Evolutionary conservation across 2,888 invertebrate genomes (phyloP).

Genomic region (Xylophagus ater): DNA sequence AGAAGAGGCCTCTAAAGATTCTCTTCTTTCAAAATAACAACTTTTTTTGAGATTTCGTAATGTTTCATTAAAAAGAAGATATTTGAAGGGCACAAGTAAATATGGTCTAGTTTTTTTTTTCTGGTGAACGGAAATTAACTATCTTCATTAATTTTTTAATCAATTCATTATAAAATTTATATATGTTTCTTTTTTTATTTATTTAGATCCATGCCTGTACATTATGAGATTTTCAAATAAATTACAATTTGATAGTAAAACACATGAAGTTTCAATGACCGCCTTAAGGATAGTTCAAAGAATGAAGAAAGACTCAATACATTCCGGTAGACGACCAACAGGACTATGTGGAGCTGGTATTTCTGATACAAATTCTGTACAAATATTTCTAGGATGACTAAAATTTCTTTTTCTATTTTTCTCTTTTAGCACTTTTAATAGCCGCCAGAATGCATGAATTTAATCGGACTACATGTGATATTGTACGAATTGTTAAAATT

Average conservation of each 20-base stretch:
- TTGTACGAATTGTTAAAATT: conserved; percentile 90
- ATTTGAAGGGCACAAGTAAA: no score
- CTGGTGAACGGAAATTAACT: no score
- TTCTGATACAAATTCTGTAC: neutral
- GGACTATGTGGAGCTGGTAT: conserved; percentile 95
- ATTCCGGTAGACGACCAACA: conserved; percentile 89
- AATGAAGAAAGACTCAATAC: conserved; percentile 97
- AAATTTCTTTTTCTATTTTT: conserved; percentile 12
- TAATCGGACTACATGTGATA: conserved; percentile 71
- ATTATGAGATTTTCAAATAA: conserved; percentile 90
- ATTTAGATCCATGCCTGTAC: conserved; percentile 87
- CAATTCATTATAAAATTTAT: neutral
- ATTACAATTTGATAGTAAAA: conserved; percentile 82
- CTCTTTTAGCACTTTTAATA: conserved; percentile 70
- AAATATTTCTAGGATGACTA: neutral
- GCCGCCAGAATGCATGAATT: conserved; percentile 90
- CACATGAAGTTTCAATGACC: conserved; percentile 90
- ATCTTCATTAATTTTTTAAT: neutral
- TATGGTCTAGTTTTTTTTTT: no score
- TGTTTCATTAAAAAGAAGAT: no score
- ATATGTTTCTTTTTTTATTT: neutral
- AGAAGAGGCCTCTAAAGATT: no score
- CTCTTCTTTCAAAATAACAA: no score
- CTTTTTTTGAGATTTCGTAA: no score
- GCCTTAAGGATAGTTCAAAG: conserved; percentile 87